A percentile compares a stretch with the other conserved stretches of the same genome.
Conservation (phyloP, 1,140 invertebrate genomes). For the Phymastichus coffea region DNA sequence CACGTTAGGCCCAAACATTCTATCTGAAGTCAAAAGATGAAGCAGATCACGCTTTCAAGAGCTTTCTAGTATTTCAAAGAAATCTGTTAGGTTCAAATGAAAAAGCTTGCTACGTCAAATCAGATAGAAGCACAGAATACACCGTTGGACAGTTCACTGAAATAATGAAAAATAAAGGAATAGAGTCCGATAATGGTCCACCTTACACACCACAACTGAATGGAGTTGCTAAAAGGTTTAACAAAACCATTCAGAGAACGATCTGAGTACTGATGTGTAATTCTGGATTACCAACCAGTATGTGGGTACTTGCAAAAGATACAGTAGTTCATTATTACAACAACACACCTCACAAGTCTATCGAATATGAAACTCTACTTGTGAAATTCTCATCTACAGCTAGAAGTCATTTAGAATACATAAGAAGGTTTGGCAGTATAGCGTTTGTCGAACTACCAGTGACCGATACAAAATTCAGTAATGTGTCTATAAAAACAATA, state of each 20-base stretch:
- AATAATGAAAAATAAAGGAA: slow-evolving; percentile 25
- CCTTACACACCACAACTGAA: slow-evolving; percentile 40
- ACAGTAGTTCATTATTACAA: slow-evolving; percentile 43
- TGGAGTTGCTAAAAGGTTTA: slow-evolving; percentile 43
- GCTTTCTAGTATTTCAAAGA: slow-evolving; percentile 13
- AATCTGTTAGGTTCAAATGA: slow-evolving; percentile 23
- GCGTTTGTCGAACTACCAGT: slow-evolving; percentile 26
- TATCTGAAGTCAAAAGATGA: slow-evolving; percentile 22
- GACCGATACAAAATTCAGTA: slow-evolving; percentile 25
- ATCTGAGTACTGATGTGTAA: slow-evolving; percentile 44
- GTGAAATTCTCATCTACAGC: slow-evolving; percentile 3
- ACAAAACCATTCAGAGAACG: slow-evolving; percentile 35
- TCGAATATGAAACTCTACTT: slow-evolving; percentile 24
- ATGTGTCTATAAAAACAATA: not conserved
- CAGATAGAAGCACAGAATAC: slow-evolving; percentile 28
- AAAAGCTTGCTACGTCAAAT: slow-evolving; percentile 30
- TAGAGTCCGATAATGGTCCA: slow-evolving; percentile 23
- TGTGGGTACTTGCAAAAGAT: slow-evolving; percentile 45
- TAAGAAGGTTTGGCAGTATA: slow-evolving; percentile 29
- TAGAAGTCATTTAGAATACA: slow-evolving; percentile 8
- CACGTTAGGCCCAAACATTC: slow-evolving; percentile 17
- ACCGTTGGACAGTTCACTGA: slow-evolving; percentile 28
- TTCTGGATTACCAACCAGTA: slow-evolving; percentile 35
- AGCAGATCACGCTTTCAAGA: slow-evolving; percentile 16
- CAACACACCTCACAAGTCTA: slow-evolving; percentile 31